Conservation (phyloP, 2,113 vertebrate species). For the Mus pahari region DNA sequence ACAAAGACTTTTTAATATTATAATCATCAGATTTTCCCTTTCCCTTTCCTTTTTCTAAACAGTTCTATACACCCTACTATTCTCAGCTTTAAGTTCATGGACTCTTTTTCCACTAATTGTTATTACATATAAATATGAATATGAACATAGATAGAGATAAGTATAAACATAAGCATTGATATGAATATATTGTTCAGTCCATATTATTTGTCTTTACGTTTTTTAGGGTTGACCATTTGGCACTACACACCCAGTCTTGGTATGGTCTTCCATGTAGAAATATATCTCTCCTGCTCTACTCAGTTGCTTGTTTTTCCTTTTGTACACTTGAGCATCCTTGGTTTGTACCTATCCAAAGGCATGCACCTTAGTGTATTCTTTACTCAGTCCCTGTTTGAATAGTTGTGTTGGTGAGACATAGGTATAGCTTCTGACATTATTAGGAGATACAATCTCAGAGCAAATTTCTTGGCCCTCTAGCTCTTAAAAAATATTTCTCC, state of each 20-base stretch:
- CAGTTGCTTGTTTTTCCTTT: not conserved
- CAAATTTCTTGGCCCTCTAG: not conserved
- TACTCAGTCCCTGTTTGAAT: not conserved
- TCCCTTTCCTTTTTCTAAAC: not conserved
- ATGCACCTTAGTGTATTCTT: not conserved
- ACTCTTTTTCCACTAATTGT: not conserved
- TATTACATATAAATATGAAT: not conserved
- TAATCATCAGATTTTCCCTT: not conserved
- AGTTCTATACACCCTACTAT: too few species aligned
- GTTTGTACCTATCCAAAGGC: not conserved
- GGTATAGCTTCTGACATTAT: not conserved
- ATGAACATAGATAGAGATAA: too few species aligned
- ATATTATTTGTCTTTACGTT: not conserved
- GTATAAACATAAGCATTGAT: too few species aligned
- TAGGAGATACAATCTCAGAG: not conserved
- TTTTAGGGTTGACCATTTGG: not conserved
- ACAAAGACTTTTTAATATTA: not conserved
- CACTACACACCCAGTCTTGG: not conserved
- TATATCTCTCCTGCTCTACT: not conserved
- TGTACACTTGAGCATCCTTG: not conserved
- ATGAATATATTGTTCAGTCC: not conserved
- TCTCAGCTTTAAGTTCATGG: not conserved
- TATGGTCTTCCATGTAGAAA: not conserved
- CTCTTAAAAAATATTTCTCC: not conserved
- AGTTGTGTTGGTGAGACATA: not conserved